Evolutionary conservation across 2,797 vertebrate genomes (phyloP).

Genomic region (Phoxinus dragarum): DNA sequence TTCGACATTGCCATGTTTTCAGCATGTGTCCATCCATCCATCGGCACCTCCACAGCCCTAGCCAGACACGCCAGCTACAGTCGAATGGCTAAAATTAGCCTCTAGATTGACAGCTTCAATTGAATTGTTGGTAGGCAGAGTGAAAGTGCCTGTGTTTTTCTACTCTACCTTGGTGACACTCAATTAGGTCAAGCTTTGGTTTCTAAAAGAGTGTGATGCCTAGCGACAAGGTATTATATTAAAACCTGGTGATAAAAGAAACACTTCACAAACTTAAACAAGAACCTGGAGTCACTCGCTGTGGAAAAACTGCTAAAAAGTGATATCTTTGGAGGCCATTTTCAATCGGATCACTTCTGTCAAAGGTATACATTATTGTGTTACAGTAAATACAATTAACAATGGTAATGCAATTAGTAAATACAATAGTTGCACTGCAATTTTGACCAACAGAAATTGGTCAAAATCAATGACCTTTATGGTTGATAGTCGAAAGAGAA

Average conservation of each 20-base stretch:
- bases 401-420: too few relatives aligned
- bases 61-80: slow-evolving; percentile 9
- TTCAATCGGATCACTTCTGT: background rate
- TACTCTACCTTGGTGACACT: slow-evolving; percentile 16
- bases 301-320: background rate
- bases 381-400: background rate
- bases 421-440: background rate
- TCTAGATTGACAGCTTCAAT: slow-evolving; percentile 48
- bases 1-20: slow-evolving; percentile 29
- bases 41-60: background rate
- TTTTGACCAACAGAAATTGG: background rate
- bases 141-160: slow-evolving; percentile 31
- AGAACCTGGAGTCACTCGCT: background rate
- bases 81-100: slow-evolving; percentile 28
- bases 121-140: slow-evolving; percentile 45
- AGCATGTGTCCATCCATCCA: slow-evolving; percentile 47
- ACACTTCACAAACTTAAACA: background rate
- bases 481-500: background rate
- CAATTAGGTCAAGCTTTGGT: slow-evolving; percentile 32
- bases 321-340: background rate
- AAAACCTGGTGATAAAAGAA: slow-evolving; percentile 30
- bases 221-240: slow-evolving; percentile 23
- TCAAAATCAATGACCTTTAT: background rate
- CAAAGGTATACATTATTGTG: background rate
- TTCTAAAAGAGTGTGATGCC: slow-evolving; percentile 2